Conservation (phyloP, 2,113 vertebrate genomes). For the Ancistrus triradiatus region DNA sequence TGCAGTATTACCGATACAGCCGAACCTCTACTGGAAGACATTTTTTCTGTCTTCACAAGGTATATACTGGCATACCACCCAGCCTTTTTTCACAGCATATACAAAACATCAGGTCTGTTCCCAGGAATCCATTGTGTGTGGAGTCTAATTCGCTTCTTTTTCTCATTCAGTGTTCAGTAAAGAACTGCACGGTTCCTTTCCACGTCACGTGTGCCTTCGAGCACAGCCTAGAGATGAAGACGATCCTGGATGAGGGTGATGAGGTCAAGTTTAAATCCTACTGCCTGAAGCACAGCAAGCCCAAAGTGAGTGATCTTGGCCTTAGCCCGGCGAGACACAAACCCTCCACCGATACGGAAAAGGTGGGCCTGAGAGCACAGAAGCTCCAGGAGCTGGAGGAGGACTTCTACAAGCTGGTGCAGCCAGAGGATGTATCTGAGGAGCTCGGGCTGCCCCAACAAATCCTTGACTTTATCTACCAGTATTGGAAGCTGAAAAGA, state of each 20-base stretch:
- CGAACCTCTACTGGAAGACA: too few species aligned
- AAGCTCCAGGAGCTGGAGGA: slow-evolving; percentile 93
- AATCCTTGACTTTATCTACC: slow-evolving; percentile 87
- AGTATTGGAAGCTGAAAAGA: slow-evolving; percentile 98
- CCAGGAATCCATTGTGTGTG: too few species aligned
- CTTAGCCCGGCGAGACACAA: slow-evolving; percentile 76
- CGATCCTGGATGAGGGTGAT: slow-evolving; percentile 91
- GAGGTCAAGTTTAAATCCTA: slow-evolving; percentile 97
- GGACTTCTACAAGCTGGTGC: slow-evolving; percentile 86
- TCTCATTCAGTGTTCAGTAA: slow-evolving; percentile 85
- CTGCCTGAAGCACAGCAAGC: slow-evolving; percentile 95
- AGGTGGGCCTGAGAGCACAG: slow-evolving; percentile 84
- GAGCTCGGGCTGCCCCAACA: slow-evolving; percentile 74
- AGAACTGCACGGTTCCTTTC: slow-evolving; percentile 96
- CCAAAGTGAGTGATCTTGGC: slow-evolving; percentile 71
- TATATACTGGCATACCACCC: too few species aligned
- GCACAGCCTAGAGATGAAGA: slow-evolving; percentile 97
- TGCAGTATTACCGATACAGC: too few species aligned
- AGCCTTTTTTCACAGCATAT: not conserved
- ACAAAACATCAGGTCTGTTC: too few species aligned
- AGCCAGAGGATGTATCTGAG: slow-evolving; percentile 77
- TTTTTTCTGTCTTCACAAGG: too few species aligned
- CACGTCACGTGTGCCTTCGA: slow-evolving; percentile 99
- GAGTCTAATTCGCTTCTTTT: not conserved
- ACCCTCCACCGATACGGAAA: slow-evolving; percentile 74